Evolutionary conservation across 2,797 vertebrate species (phyloP).

Genomic region (Gymnothorax javanicus): DNA sequence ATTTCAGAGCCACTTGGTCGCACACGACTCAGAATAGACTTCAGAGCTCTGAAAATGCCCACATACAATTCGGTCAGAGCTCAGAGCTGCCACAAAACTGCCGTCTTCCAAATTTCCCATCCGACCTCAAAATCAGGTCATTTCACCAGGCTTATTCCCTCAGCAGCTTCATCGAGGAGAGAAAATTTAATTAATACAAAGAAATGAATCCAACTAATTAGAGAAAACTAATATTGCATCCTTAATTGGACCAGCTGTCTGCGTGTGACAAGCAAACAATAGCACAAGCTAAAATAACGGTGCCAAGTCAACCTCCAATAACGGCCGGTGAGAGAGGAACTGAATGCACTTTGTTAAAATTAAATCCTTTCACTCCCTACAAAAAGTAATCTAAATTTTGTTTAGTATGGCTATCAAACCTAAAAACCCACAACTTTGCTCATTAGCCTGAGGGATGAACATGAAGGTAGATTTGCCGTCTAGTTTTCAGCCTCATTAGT

Average conservation of each 20-base stretch:
- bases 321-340: not conserved
- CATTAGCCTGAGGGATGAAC: not conserved
- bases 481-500: not conserved
- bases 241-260: not conserved
- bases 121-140: no score
- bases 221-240: not conserved
- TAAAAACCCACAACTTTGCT: constrained; percentile 25
- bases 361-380: not conserved
- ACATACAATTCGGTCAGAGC: no score
- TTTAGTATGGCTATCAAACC: not conserved
- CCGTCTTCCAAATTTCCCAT: no score
- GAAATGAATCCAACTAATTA: no score
- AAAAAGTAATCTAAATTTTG: not conserved
- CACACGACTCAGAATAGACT: not conserved
- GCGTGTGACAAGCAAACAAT: not conserved
- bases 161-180: no score
- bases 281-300: not conserved
- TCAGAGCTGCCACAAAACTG: no score
- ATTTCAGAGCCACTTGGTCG: not conserved
- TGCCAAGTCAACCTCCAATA: not conserved
- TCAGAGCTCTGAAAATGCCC: no score
- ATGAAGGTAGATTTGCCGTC: constrained; percentile 25
- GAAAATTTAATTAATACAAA: no score
- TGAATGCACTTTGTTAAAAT: not conserved
- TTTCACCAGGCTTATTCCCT: no score